phyloP scores from a whole-genome alignment of 2,888 invertebrate species.

The Drosophila phalerata region DNA sequence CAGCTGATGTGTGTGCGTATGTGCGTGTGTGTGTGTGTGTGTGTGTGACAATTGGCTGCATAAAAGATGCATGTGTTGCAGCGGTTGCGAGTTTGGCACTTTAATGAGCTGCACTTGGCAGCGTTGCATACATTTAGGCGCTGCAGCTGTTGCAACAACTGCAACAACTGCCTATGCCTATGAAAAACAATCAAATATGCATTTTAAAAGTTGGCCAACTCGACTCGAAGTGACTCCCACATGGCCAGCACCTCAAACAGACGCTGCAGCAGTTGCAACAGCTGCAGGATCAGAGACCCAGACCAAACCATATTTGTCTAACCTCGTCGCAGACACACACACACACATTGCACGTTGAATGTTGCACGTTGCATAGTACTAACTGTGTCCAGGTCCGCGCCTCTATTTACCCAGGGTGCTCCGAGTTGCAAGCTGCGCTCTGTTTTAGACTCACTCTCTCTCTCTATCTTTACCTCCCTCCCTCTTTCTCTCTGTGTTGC shows the following conservation, averaged over 20 bases:
- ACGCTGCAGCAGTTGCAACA: conserved; percentile 29
- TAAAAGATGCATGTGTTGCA: conserved; percentile 54
- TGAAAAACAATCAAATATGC: conserved; percentile 76
- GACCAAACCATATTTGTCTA: conserved; percentile 77
- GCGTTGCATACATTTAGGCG: conserved; percentile 61
- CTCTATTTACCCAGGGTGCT: conserved; percentile 70
- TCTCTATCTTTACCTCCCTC: conserved; percentile 2
- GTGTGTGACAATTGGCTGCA: conserved; percentile 29
- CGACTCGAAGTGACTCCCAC: conserved; percentile 61
- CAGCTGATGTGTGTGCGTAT: conserved; percentile 22
- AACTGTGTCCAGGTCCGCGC: conserved; percentile 52
- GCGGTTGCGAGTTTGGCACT: conserved; percentile 43
- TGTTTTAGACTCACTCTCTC: conserved; percentile 63
- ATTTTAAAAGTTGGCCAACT: conserved; percentile 74
- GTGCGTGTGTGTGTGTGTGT: conserved; percentile 12
- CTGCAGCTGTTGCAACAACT: conserved; percentile 15
- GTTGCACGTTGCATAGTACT: conserved; percentile 8
- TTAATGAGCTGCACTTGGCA: conserved; percentile 59
- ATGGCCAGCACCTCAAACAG: conserved; percentile 77
- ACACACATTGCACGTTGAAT: conserved; percentile 32
- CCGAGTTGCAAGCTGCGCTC: conserved; percentile 76
- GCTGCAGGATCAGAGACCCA: conserved; percentile 42
- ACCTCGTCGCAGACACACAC: conserved; percentile 65
- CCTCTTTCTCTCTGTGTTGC: conserved; percentile 1
- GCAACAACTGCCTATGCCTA: conserved; percentile 3